Evolutionary conservation across 2,888 invertebrate genomes (phyloP).

Genomic region (Tipula vernalis): DNA sequence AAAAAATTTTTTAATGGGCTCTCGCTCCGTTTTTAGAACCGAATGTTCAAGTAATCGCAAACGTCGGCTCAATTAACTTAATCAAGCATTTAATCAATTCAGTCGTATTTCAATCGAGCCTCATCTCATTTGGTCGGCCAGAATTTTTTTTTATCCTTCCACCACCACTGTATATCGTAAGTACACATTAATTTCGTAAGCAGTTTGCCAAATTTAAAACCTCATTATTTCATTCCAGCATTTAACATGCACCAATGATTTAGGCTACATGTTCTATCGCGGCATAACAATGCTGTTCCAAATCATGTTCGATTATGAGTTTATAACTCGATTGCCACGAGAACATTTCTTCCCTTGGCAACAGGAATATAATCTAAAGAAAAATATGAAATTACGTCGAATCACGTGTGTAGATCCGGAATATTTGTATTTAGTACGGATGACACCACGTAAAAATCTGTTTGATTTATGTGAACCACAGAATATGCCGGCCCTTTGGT

Average conservation of each 20-base stretch:
- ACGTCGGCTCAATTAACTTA: constrained; percentile 37
- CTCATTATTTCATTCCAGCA: constrained; percentile 27
- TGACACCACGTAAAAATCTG: constrained; percentile 47
- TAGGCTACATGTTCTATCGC: constrained; percentile 42
- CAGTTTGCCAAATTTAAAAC: not conserved
- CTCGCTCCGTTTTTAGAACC: constrained; percentile 43
- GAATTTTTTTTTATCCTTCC: constrained; percentile 49
- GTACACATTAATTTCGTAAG: constrained; percentile 19
- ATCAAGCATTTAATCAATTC: constrained; percentile 49
- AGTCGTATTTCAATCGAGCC: constrained; percentile 44
- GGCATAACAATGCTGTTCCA: constrained; percentile 50
- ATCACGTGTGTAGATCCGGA: constrained; percentile 37
- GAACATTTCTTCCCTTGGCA: constrained; percentile 56
- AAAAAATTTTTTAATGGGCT: not conserved
- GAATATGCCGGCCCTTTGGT: constrained; percentile 51
- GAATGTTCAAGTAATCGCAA: constrained; percentile 46
- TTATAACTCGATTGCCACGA: constrained; percentile 47
- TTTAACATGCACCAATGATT: constrained; percentile 42
- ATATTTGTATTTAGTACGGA: constrained; percentile 48
- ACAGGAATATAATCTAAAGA: constrained; percentile 22
- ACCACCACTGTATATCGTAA: constrained; percentile 48
- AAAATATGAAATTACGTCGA: constrained; percentile 24
- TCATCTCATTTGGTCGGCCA: constrained; percentile 44
- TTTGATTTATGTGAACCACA: constrained; percentile 38
- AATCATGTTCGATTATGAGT: constrained; percentile 49